These are phyloP conservation scores for Chironomus tepperi DNA, from an alignment of 1,140 invertebrate genomes.

Conservation along the genomic window DNA sequence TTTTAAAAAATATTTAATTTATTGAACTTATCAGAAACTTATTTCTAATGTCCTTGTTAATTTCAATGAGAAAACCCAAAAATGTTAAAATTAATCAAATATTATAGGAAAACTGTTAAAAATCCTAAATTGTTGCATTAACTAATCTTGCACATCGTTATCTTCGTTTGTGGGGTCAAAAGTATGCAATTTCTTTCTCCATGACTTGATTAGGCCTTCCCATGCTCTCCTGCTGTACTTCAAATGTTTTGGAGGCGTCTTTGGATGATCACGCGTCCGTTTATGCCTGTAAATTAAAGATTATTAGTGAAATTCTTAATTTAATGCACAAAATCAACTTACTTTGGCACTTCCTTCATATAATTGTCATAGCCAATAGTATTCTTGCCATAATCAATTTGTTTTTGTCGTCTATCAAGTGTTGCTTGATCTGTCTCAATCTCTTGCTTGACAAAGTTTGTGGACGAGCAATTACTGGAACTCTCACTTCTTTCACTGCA, in stretches of 20 bases:
- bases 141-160: neutral
- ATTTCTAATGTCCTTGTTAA: no score
- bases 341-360: constrained; percentile 60
- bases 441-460: constrained; percentile 38
- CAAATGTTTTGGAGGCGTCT: constrained; percentile 74
- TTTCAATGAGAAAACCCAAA: no score
- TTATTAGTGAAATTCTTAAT: constrained; percentile 24
- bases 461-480: constrained; percentile 26
- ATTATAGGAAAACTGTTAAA: no score
- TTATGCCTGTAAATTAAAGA: constrained; percentile 45
- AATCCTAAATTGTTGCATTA: no score
- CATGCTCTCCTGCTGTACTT: constrained; percentile 86
- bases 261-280: constrained; percentile 63
- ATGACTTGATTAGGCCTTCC: constrained; percentile 78
- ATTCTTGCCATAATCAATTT: constrained; percentile 93
- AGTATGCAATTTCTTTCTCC: constrained; percentile 74
- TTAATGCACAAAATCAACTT: constrained; percentile 34
- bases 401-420: constrained; percentile 74
- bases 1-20: no score
- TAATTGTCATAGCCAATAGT: constrained; percentile 82
- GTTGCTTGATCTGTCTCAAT: constrained; percentile 64
- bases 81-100: no score
- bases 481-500: constrained; percentile 34
- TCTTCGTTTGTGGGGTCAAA: constrained; percentile 57
- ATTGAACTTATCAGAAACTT: no score